Evolutionary conservation across 2,888 invertebrate genomes (phyloP).

Genomic region (Aromia moschata): DNA sequence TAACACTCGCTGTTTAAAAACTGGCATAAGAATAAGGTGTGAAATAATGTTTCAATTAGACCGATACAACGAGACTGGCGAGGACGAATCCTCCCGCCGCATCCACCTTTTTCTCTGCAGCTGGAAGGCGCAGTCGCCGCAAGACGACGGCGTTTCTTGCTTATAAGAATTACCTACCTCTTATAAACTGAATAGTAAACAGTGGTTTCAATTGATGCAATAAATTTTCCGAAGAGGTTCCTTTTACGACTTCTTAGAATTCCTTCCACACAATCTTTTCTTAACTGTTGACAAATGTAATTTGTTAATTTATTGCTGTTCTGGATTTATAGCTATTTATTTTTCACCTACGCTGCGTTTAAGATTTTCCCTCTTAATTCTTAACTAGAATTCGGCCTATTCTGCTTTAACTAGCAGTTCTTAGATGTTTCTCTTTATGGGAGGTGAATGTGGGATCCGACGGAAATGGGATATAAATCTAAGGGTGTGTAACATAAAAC

Average conservation of each 20-base stretch:
- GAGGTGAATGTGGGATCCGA: too few relatives aligned
- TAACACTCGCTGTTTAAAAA: slow-evolving; percentile 21
- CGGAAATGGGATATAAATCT: too few relatives aligned
- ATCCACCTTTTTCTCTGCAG: slow-evolving; percentile 22
- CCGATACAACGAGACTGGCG: slow-evolving; percentile 25
- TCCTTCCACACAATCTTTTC: slow-evolving; percentile 30
- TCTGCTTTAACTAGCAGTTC: neutral
- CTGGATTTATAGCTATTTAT: slow-evolving; percentile 15
- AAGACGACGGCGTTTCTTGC: slow-evolving; percentile 38
- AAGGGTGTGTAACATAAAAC: too few relatives aligned
- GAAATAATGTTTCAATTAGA: slow-evolving; percentile 30
- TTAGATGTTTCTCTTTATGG: too few relatives aligned
- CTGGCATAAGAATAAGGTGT: slow-evolving; percentile 22
- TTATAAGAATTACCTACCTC: slow-evolving; percentile 50
- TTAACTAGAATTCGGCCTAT: too few relatives aligned
- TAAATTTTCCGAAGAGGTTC: slow-evolving; percentile 53
- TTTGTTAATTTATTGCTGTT: slow-evolving; percentile 42
- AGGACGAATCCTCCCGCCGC: slow-evolving; percentile 20
- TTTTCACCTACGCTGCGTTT: neutral
- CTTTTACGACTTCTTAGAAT: slow-evolving; percentile 50
- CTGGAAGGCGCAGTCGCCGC: slow-evolving; percentile 26
- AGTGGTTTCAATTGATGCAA: slow-evolving; percentile 54
- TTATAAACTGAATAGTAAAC: slow-evolving; percentile 58
- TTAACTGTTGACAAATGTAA: slow-evolving; percentile 41
- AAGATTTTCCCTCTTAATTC: neutral